Conservation (phyloP, 2,113 vertebrate genomes). For the Anguilla japonica region DNA sequence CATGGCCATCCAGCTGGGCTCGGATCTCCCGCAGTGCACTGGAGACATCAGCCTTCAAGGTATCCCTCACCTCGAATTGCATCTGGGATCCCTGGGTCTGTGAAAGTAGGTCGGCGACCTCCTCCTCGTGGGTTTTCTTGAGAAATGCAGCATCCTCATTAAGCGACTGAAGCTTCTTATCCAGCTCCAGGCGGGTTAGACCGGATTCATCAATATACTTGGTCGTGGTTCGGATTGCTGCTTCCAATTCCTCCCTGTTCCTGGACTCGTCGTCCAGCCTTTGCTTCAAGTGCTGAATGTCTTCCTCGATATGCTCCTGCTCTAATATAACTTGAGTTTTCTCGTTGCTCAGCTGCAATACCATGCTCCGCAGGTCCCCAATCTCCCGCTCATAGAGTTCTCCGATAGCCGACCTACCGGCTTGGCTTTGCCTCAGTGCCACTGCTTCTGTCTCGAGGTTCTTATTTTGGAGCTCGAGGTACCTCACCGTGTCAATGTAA, state of each 20-base stretch:
- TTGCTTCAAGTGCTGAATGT: conserved; percentile 65
- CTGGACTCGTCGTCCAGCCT: conserved; percentile 78
- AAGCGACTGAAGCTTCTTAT: conserved; percentile 76
- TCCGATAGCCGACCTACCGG: conserved; percentile 79
- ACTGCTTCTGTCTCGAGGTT: conserved; percentile 84
- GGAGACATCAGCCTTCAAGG: conserved; percentile 77
- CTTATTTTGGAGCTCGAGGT: conserved; percentile 85
- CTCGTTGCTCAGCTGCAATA: conserved; percentile 79
- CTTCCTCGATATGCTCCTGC: conserved; percentile 80
- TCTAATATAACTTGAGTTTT: conserved; percentile 79
- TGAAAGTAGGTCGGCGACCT: conserved; percentile 78
- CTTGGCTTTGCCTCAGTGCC: conserved; percentile 83
- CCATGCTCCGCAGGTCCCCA: conserved; percentile 75
- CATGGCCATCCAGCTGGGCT: conserved; percentile 82
- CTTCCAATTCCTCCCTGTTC: conserved; percentile 76
- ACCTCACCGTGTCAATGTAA: conserved; percentile 90
- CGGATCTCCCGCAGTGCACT: conserved; percentile 87
- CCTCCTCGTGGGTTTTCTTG: conserved; percentile 81
- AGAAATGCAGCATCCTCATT: conserved; percentile 81
- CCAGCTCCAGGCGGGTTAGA: conserved; percentile 73
- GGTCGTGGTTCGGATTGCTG: conserved; percentile 74
- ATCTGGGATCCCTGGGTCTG: conserved; percentile 76
- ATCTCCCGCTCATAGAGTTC: conserved; percentile 87
- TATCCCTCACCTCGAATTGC: conserved; percentile 59
- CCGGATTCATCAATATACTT: conserved; percentile 76